These are phyloP conservation scores for Lagopus muta DNA, from an alignment of 2,113 vertebrate species.

Conservation along the genomic window DNA sequence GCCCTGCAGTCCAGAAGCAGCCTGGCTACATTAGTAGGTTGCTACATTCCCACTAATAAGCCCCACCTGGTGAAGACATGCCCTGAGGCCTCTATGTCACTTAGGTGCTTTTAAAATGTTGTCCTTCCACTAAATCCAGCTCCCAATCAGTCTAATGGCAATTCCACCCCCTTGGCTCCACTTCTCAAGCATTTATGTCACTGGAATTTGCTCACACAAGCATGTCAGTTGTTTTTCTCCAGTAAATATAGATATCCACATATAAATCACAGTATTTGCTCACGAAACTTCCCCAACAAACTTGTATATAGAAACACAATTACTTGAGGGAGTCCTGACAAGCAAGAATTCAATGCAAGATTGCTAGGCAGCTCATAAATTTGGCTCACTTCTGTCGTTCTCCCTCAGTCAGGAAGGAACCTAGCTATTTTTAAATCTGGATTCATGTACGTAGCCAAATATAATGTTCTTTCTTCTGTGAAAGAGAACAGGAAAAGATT, in stretches of 20 bases:
- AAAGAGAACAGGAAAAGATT: conserved; percentile 72
- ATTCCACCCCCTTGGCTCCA: conserved; percentile 33
- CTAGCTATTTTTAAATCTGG: conserved; percentile 68
- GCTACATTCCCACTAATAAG: neutral
- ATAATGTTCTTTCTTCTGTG: conserved; percentile 61
- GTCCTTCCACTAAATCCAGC: conserved; percentile 52
- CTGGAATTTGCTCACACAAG: conserved; percentile 26
- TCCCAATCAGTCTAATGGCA: conserved; percentile 30
- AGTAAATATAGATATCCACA: neutral
- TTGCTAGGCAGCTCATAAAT: conserved; percentile 47
- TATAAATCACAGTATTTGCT: conserved; percentile 40
- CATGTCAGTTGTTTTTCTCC: conserved; percentile 13
- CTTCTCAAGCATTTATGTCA: neutral
- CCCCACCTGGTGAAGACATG: conserved; percentile 42
- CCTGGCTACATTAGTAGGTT: neutral
- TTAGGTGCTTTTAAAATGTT: conserved; percentile 55
- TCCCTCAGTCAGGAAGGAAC: conserved; percentile 67
- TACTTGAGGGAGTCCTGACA: conserved; percentile 16
- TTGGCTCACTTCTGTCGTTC: conserved; percentile 50
- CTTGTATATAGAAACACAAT: conserved; percentile 12
- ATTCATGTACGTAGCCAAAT: conserved; percentile 51
- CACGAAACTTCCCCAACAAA: conserved; percentile 4
- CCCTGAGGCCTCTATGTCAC: conserved; percentile 41
- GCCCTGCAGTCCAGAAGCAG: neutral
- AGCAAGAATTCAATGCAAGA: conserved; percentile 35